Conservation (phyloP, 1,140 invertebrate species). For the Lordiphosa stackelbergi region DNA sequence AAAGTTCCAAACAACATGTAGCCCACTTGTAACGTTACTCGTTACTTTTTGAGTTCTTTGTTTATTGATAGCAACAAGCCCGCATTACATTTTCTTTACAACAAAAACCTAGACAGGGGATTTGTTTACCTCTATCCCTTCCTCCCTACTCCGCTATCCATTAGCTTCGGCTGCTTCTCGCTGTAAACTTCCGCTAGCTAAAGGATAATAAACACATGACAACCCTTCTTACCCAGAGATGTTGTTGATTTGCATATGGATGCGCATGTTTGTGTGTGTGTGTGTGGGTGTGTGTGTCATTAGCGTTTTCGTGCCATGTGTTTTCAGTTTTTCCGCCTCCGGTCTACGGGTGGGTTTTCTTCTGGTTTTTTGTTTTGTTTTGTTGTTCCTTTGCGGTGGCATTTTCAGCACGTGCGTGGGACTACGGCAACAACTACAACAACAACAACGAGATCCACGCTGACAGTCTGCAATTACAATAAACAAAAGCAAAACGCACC, state of each 20-base stretch:
- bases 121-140: not conserved
- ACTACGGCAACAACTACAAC: constrained; percentile 12
- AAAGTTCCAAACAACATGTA: no score
- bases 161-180: constrained; percentile 8
- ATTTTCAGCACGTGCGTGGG: constrained; percentile 46
- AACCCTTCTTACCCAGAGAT: constrained; percentile 23
- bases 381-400: constrained; percentile 28
- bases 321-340: constrained; percentile 25
- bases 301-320: constrained; percentile 47
- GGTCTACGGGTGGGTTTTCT: not conserved
- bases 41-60: no score
- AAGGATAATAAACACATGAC: constrained; percentile 45
- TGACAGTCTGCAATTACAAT: constrained; percentile 45
- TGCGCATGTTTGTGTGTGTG: constrained; percentile 10
- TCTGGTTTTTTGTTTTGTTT: constrained; percentile 2
- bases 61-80: no score
- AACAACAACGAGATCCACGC: constrained; percentile 5
- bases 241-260: constrained; percentile 20
- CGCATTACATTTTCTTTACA: no score
- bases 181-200: constrained; percentile 30
- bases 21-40: no score
- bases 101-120: no score
- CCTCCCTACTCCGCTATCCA: not conserved
- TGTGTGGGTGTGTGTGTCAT: constrained; percentile 31
- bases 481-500: constrained; percentile 44